phyloP scores from a whole-genome alignment of 2,113 vertebrate species.

The Oncorhynchus clarkii region DNA sequence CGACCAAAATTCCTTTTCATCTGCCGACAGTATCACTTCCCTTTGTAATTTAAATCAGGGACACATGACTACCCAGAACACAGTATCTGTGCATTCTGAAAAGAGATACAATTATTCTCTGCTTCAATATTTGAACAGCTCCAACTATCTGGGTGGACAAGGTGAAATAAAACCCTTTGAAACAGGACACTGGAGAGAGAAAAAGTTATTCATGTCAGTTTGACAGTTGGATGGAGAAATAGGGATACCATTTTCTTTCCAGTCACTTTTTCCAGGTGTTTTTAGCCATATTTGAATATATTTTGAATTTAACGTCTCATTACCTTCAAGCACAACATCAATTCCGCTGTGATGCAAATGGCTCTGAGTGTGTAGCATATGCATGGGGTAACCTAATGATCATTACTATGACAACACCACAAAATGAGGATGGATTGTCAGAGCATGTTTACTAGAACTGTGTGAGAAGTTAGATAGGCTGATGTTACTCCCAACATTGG shows the following conservation, averaged over 20 bases:
- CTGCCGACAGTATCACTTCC: background rate
- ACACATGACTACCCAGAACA: background rate
- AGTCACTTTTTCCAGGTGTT: background rate
- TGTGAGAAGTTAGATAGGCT: background rate
- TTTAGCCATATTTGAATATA: background rate
- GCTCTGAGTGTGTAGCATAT: conserved; percentile 2
- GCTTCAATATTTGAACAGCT: conserved; percentile 2
- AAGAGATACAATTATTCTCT: conserved; percentile 1
- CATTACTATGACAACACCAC: conserved; percentile 4
- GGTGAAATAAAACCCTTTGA: conserved; percentile 4
- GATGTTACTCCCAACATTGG: background rate
- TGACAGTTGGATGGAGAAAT: background rate
- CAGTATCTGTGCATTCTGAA: background rate
- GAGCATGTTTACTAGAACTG: background rate
- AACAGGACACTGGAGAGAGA: background rate
- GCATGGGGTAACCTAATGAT: conserved; percentile 13
- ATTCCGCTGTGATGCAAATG: conserved; percentile 16
- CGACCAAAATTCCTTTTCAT: background rate
- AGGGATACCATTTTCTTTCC: background rate
- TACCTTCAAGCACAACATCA: conserved; percentile 25
- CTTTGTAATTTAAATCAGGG: conserved; percentile 21
- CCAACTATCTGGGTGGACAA: background rate
- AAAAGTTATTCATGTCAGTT: background rate
- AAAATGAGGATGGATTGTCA: background rate
- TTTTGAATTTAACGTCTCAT: conserved; percentile 30